Conservation (phyloP, 2,888 invertebrate genomes). For the Lepidochitona cinerea region DNA sequence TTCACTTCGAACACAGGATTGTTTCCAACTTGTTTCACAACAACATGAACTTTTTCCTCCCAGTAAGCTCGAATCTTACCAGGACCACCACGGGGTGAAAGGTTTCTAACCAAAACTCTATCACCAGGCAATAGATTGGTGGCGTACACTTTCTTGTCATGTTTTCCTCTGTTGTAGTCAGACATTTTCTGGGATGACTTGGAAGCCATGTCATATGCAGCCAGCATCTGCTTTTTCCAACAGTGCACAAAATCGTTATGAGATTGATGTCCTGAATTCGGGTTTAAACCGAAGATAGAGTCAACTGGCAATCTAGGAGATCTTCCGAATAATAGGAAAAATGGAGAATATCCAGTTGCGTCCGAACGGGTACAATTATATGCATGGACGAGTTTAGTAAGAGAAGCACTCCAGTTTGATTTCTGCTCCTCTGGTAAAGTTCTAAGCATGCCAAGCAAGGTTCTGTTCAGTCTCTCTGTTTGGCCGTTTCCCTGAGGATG, state of each 20-base stretch:
- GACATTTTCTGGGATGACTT: background rate
- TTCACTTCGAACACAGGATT: constrained; percentile 18
- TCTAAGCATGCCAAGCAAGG: background rate
- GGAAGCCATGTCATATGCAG: constrained; percentile 7
- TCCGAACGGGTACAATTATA: background rate
- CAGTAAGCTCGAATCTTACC: constrained; percentile 12
- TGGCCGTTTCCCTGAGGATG: too few relatives aligned
- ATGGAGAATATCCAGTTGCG: background rate
- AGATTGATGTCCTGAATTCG: background rate
- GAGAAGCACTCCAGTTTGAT: background rate
- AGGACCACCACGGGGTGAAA: constrained; percentile 2
- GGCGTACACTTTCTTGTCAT: constrained; percentile 4
- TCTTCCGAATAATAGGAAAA: background rate
- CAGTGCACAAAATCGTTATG: background rate
- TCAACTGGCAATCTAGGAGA: constrained; percentile 5
- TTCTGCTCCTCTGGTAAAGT: background rate
- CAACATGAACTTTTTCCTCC: constrained; percentile 14
- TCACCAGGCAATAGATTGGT: constrained; percentile 11
- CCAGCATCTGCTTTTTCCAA: background rate
- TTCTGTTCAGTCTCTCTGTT: background rate
- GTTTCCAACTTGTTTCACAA: constrained; percentile 5
- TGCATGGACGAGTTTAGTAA: background rate
- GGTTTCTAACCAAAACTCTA: background rate
- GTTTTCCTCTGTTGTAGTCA: background rate
- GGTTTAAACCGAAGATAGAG: background rate